Evolutionary conservation across 2,797 vertebrate species (phyloP), one percentile per base, ranked within the genome.

Genomic region (Diplodus puntazzo): DNA sequence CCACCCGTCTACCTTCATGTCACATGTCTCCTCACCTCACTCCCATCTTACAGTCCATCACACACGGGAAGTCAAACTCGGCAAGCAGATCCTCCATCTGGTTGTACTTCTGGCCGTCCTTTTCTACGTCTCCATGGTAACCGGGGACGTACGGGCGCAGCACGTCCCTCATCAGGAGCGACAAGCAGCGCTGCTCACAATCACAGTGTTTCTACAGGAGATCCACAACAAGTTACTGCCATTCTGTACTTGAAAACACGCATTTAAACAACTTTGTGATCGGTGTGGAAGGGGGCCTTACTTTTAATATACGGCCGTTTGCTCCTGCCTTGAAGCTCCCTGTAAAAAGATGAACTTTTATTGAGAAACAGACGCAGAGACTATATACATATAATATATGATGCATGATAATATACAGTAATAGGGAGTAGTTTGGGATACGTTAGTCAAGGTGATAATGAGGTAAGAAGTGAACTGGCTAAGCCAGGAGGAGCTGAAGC

Each of bases 11-110:
- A 0, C 11, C 18, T 52, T 50, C 53, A 5, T 2, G 11, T 30
- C 25, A 45, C 1, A 21, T 7, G 43, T 72, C 63, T 49, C 84
- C 97, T 96, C 84, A 99, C 98, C 98, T 97, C 83, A 99, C 84
- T 1, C 98, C 98, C 97, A 99, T 99, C 91, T 99, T 99, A 90
- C 98, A 99, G 94, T 99, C 98, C 98, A 99, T 99, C 80, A 99
- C 98, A 0, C 97, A 99, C 0, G 98, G 97, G 21, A 92, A 95
- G 86, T 99, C 97, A 3, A 99, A 99, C 67, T 99, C 97, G 0
- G 98, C 97, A 90, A 99, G 94, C 78, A 99, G 95, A 89, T 99
- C 98, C 52, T 99, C 98, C 98, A 99, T 99, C 94, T 99, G 98
- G 94, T 99, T 99, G 94, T 99, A 99, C 79, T 96, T 95, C 88